Evolutionary conservation across 2,888 invertebrate genomes (phyloP).

Genomic region (Cantharis rustica): DNA sequence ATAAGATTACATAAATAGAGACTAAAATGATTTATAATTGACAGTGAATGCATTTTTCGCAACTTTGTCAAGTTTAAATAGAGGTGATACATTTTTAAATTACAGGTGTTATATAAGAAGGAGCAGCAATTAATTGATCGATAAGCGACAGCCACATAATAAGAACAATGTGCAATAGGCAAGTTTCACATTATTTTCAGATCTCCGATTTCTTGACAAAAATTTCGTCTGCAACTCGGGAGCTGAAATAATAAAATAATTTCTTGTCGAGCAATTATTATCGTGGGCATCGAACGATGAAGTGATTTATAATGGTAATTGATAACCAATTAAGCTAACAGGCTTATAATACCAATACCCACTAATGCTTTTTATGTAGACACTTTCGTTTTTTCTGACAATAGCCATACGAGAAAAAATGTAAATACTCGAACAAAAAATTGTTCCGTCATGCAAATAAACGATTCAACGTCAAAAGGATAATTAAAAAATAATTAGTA

Average conservation of each 20-base stretch:
- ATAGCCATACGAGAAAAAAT: background rate
- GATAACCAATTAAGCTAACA: background rate
- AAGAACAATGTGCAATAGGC: background rate
- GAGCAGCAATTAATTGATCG: background rate
- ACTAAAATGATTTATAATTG: background rate
- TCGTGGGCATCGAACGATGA: background rate
- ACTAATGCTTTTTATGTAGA: background rate
- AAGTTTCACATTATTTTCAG: background rate
- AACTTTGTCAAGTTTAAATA: background rate
- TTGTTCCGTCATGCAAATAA: background rate
- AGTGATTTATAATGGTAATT: background rate
- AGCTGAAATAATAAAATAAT: background rate
- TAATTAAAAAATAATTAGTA: background rate
- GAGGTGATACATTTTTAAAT: background rate
- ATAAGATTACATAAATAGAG: background rate
- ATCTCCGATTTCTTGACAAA: background rate
- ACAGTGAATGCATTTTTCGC: background rate
- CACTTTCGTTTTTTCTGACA: background rate
- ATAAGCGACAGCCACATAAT: background rate
- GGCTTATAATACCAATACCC: background rate
- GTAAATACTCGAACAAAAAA: background rate
- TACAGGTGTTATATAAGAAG: background rate
- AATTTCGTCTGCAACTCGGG: background rate
- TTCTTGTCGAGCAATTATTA: background rate
- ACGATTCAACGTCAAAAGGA: background rate